Evolutionary conservation across 1,140 invertebrate species (phyloP).

Genomic region (Harlomillsia oculata): DNA sequence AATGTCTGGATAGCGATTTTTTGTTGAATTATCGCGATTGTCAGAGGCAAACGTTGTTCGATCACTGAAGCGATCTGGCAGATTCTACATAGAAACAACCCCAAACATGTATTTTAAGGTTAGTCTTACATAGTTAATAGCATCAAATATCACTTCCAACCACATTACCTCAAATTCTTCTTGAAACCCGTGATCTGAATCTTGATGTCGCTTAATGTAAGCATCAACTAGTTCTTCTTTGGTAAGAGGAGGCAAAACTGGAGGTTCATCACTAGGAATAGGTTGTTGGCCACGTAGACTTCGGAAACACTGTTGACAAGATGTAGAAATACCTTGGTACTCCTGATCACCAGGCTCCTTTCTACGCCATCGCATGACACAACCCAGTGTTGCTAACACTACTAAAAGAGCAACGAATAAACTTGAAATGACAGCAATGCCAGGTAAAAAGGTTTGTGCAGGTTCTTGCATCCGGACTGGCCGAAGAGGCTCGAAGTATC

Average conservation of each 20-base stretch:
- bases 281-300: constrained; percentile 51
- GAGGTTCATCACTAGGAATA: constrained; percentile 56
- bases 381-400: constrained; percentile 55
- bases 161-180: constrained; percentile 64
- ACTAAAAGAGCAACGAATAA: constrained; percentile 55
- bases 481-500: constrained; percentile 44
- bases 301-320: constrained; percentile 45
- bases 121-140: background rate
- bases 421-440: constrained; percentile 45
- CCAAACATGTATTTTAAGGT: background rate
- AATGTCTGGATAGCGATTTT: constrained; percentile 80
- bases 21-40: constrained; percentile 72
- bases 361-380: constrained; percentile 61
- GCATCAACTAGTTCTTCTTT: constrained; percentile 59
- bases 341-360: constrained; percentile 58
- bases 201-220: constrained; percentile 66
- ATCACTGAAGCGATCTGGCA: constrained; percentile 77
- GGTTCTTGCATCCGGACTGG: constrained; percentile 32
- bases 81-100: too few species aligned
- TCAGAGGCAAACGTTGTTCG: constrained; percentile 76
- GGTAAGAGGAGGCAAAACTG: constrained; percentile 68
- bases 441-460: constrained; percentile 25
- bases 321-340: constrained; percentile 57
- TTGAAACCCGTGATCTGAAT: constrained; percentile 79
- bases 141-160: background rate